Base-by-base conservation (phyloP, 2,797 vertebrate genomes). In the Sylvia borin region DNA sequence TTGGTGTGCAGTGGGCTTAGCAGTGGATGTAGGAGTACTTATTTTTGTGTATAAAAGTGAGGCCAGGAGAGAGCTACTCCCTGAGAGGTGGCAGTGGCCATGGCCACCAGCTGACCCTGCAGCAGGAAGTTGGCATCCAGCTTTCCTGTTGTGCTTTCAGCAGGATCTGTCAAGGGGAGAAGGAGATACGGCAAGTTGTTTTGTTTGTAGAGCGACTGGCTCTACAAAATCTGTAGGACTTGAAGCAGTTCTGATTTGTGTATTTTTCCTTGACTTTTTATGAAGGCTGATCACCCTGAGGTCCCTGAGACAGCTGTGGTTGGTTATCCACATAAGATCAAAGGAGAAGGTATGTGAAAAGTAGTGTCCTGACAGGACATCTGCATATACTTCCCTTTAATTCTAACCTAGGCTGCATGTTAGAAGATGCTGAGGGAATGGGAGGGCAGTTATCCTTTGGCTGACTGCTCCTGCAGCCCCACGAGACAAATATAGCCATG, bases 221-320 rank as follows among this genome's bases (percentile, higher is more conserved):
- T 36, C 36, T 36, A 3, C 50, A 57, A 51, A 68, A 31, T 34
- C 27, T 77, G 29, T 25, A 36, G 29, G 51, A 16, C 51, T 77
- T 58, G 34, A 80, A 80, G 53, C 12, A 34, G 24, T 75, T 55
- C 75, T 2, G 34, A 40, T 62, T 22, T 58, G 17, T 72, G 31
- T 72, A 2, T 72, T 90, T 92, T 50, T 75, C 7, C 70, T 82
- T 67, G 42, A 38, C 47, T 90, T 96, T 78, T 82, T 84, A 64
- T 88, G 67, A 92, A 99, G 99, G 99, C 99, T 93, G 98, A 98
- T 67, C 99, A 99, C 78, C 98, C 99, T 6, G 97, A 97, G 2
- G 99, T 99, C 78, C 99, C 99, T 0, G 99, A 99, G 96, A 98
- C 98, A 8, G 99, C 99, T 4, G 99, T 99, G 86, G 97, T 99